phyloP scores from a whole-genome alignment of 2,797 vertebrate genomes.

The Megaceryle alcyon region DNA sequence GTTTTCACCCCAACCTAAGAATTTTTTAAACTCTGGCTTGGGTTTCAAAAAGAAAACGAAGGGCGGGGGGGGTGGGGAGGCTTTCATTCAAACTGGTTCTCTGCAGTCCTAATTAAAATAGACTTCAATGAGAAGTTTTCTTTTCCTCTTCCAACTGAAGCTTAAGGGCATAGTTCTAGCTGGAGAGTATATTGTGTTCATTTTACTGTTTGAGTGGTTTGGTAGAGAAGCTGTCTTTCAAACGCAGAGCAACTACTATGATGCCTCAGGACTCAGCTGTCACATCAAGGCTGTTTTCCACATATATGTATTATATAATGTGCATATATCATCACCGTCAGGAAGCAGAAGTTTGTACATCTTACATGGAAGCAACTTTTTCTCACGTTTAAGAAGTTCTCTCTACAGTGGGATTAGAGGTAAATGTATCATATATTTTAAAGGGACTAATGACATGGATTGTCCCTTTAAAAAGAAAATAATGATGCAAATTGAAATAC shows the following conservation, averaged over 20 bases:
- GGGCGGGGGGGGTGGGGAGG: background rate
- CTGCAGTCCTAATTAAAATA: constrained; percentile 80
- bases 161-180: constrained; percentile 76
- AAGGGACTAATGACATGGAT: constrained; percentile 19
- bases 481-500: constrained; percentile 4
- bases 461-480: constrained; percentile 26
- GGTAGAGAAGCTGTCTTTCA: constrained; percentile 76
- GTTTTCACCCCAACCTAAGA: constrained; percentile 53
- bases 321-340: constrained; percentile 50
- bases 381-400: background rate
- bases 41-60: constrained; percentile 6
- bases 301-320: constrained; percentile 55
- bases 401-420: background rate
- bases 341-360: constrained; percentile 67
- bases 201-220: constrained; percentile 77
- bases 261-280: constrained; percentile 74
- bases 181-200: constrained; percentile 76
- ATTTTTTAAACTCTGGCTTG: constrained; percentile 61
- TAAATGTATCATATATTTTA: background rate
- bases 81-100: constrained; percentile 60
- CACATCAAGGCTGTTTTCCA: constrained; percentile 76
- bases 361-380: constrained; percentile 51
- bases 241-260: constrained; percentile 53
- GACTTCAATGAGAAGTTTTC: constrained; percentile 76
- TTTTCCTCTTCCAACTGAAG: constrained; percentile 70